Conservation (phyloP, 2,797 vertebrate genomes). For the Champsocephalus esox region DNA sequence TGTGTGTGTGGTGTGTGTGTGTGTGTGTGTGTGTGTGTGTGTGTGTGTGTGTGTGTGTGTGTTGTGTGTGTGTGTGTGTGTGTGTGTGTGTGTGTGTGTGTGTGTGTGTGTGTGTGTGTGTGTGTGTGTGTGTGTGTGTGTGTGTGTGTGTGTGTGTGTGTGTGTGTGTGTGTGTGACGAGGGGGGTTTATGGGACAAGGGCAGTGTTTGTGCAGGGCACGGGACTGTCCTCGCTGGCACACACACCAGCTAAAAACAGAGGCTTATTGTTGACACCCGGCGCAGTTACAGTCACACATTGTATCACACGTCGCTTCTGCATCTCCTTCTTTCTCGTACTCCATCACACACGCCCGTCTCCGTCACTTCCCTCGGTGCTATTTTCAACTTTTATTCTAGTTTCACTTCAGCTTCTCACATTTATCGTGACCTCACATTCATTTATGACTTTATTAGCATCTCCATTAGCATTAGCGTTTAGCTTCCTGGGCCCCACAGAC, state of each 20-base stretch:
- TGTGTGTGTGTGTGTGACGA: background rate
- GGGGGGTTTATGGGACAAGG: slow-evolving; percentile 65
- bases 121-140: no score
- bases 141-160: no score
- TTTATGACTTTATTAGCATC: no score
- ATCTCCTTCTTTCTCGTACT: slow-evolving; percentile 27
- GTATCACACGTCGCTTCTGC: slow-evolving; percentile 59
- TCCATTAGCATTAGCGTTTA: no score
- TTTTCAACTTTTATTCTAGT: background rate
- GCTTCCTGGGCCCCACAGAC: no score
- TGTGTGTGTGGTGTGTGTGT: background rate
- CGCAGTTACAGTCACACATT: slow-evolving; percentile 75
- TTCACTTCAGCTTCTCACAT: slow-evolving; percentile 12
- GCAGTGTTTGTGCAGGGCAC: slow-evolving; percentile 82
- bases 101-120: no score
- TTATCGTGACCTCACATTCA: background rate
- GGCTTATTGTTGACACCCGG: slow-evolving; percentile 75
- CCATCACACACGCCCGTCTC: background rate
- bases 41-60: background rate
- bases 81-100: background rate
- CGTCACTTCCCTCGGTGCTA: background rate
- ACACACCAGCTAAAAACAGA: slow-evolving; percentile 76
- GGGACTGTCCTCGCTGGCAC: slow-evolving; percentile 70
- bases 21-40: slow-evolving; percentile 24
- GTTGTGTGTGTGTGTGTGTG: slow-evolving; percentile 16